Base-by-base conservation (phyloP, 2,113 vertebrate genomes). In the Mellivora capensis region DNA sequence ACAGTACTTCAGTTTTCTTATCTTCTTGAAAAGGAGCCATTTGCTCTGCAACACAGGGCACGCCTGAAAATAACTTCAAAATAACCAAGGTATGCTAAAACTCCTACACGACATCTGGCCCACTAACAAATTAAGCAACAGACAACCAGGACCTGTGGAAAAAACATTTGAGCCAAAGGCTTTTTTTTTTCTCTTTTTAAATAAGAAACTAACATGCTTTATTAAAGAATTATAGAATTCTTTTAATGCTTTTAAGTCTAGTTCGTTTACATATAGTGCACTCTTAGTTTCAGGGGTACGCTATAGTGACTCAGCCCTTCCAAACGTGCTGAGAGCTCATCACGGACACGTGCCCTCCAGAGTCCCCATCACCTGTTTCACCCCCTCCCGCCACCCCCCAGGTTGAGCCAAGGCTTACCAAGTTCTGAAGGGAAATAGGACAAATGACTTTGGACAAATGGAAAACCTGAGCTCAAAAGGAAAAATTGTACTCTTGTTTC, bases 351-450 rank as follows among this genome's bases (percentile, higher is more conserved):
- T 29, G 74, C 74, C 14, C 42, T 31, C 27, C 42, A 4, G 14
- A 29, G 25, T 76, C 72, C 25, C 2, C 2, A 7, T 15, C 74
- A 77, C 27, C 27, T 77, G 2, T 47, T 31, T 47, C 27, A 18
- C 27, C 42, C 27, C 42, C 27, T 76, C 13, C 27, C 23, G 23
- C 25, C 25, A 44, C 25, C 6, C 39, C 72, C 14, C 25, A 69
- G 74, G 23, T 57, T 93, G 74, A 94, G 82, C 82, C 39, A 57
- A 89, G 71, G 62, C 67, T 83, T 95, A 17, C 72, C 74, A 94
- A 61, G 47, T 81, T 83, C 90, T 74, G 71, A 93, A 95, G n/a
- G 84, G 82, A 97, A 97, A 95, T 97, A 72, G 85, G 76, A 95
- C 97, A 96, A 95, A 72, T 93, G 25, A 87, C 37, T 89, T 88